Conservation (phyloP, 2,113 vertebrate genomes). For the Setophaga petechia region DNA sequence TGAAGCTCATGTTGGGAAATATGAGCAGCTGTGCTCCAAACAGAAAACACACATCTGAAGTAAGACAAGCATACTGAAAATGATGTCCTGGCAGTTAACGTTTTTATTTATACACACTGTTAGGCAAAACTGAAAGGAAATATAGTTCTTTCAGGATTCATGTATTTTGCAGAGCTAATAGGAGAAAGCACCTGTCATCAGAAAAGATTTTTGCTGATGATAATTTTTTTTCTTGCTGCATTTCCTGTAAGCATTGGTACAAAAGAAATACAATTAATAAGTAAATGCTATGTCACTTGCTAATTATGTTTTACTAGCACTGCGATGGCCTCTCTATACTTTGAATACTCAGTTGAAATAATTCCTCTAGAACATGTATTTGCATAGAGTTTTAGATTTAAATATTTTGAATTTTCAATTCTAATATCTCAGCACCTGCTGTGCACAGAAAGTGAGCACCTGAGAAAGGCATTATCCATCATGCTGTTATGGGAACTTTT, state of each 20-base stretch:
- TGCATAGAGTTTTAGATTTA: background rate
- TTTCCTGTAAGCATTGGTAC: constrained; percentile 46
- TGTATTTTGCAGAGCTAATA: constrained; percentile 48
- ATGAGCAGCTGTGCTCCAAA: constrained; percentile 51
- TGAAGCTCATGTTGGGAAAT: constrained; percentile 41
- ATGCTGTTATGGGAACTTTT: background rate
- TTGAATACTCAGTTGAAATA: background rate
- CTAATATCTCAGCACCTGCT: background rate
- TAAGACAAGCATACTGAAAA: constrained; percentile 56
- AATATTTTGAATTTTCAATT: background rate
- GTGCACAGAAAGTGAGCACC: background rate
- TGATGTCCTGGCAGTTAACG: constrained; percentile 59
- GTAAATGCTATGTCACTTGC: constrained; percentile 49
- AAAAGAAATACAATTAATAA: constrained; percentile 61
- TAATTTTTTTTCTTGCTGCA: constrained; percentile 26
- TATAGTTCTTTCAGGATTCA: constrained; percentile 64
- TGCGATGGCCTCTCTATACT: constrained; percentile 5
- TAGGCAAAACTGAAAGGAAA: constrained; percentile 61
- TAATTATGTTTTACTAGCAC: constrained; percentile 64
- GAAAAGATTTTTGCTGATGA: constrained; percentile 61
- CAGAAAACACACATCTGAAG: constrained; percentile 21
- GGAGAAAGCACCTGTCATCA: constrained; percentile 54
- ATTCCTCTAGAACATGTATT: background rate
- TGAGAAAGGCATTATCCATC: background rate
- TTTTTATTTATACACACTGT: constrained; percentile 66